A percentile compares a stretch with the other conserved stretches of the same genome.
phyloP scores from a whole-genome alignment of 1,140 invertebrate species.

The Melitaea cinxia region DNA sequence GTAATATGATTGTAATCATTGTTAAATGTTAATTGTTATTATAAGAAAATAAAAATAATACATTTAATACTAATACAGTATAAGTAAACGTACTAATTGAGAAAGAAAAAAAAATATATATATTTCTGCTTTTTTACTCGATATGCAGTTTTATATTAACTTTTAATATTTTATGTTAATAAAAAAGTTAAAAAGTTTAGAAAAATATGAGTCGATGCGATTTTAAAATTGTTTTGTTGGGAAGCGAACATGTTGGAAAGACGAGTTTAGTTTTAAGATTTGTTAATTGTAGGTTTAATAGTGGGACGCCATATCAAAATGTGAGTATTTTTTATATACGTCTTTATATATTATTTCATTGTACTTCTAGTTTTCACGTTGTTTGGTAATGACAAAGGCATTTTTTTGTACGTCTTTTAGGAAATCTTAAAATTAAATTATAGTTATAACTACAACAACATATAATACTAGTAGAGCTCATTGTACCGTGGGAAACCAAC shows the following conservation, averaged over 20 bases:
- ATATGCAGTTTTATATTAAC: neutral
- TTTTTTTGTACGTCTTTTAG: no score
- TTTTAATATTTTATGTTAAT: neutral
- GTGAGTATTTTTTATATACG: conserved; percentile 50
- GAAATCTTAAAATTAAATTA: no score
- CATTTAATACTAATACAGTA: no score
- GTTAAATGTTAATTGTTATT: no score
- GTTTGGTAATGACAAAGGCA: no score
- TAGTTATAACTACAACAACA: no score
- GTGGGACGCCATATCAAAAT: conserved; percentile 70
- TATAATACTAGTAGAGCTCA: no score
- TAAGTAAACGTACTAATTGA: no score
- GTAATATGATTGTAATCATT: neutral
- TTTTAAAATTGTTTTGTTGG: conserved; percentile 74
- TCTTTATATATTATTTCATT: neutral
- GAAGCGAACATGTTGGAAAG: conserved; percentile 75
- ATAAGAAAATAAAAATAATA: no score
- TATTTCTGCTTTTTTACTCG: no score
- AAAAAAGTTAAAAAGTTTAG: neutral
- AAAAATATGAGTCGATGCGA: conserved; percentile 76
- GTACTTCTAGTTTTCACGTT: neutral
- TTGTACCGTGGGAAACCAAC: no score
- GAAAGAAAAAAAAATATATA: no score
- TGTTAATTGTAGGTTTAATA: conserved; percentile 71
- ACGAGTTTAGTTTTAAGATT: conserved; percentile 74